Percentiles rank a stretch among this genome's conserved stretches.
Conservation (phyloP, 2,797 vertebrate genomes). For the Cirrhinus molitorella region DNA sequence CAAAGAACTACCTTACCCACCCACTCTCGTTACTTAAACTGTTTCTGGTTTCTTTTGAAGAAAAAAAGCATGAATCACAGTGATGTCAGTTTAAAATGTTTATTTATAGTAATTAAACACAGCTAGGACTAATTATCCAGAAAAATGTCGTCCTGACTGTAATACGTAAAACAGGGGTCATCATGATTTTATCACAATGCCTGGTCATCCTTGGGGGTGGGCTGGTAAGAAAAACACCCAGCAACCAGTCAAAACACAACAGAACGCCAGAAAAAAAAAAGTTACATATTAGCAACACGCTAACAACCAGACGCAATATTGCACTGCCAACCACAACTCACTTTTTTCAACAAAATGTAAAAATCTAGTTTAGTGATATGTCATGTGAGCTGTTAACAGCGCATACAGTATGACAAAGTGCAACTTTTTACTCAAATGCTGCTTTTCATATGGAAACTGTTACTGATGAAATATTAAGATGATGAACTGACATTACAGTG, state of each 20-base stretch:
- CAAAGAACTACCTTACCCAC: constrained; percentile 15
- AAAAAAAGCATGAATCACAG: not conserved
- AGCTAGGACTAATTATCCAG: constrained; percentile 2
- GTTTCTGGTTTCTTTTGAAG: not conserved
- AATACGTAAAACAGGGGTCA: not conserved
- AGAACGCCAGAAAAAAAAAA: not conserved
- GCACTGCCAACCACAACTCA: not conserved
- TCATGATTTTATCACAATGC: not conserved
- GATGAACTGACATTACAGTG: constrained; percentile 18
- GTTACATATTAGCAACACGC: not conserved
- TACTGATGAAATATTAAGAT: constrained; percentile 10
- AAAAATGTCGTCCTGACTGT: not conserved
- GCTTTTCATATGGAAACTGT: not conserved
- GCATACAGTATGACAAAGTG: constrained; percentile 17
- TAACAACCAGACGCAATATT: not conserved
- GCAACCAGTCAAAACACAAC: not conserved
- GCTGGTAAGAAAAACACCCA: not conserved
- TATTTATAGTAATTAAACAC: constrained; percentile 8
- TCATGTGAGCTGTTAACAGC: not conserved
- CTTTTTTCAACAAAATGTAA: not conserved
- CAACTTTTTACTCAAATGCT: not conserved
- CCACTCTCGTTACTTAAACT: not conserved
- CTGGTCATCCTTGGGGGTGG: constrained; percentile 11
- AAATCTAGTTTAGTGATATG: not conserved
- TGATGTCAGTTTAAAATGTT: not conserved